These are phyloP conservation scores for Troides helena DNA, from an alignment of 2,888 invertebrate genomes.

Conservation along the genomic window DNA sequence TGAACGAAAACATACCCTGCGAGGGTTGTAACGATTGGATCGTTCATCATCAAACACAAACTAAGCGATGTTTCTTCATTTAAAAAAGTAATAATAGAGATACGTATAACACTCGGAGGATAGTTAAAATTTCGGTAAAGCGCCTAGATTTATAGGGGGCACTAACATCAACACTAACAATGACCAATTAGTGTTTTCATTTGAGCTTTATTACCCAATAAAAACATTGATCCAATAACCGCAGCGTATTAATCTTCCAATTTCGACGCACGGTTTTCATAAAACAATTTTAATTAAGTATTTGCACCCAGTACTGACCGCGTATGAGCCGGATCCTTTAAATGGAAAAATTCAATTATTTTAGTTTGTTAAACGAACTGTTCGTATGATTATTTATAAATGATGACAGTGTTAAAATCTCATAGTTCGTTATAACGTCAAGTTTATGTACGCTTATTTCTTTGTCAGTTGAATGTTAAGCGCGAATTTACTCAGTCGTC, in stretches of 20 bases:
- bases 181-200: slow-evolving; percentile 45
- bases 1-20: too few relatives aligned
- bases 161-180: slow-evolving; percentile 24
- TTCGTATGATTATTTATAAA: slow-evolving; percentile 4
- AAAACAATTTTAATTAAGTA: slow-evolving; percentile 69
- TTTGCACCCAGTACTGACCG: slow-evolving; percentile 46
- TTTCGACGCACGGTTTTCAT: slow-evolving; percentile 59
- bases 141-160: not conserved
- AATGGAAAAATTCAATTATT: slow-evolving; percentile 58
- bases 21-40: too few relatives aligned
- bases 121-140: not conserved
- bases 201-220: slow-evolving; percentile 42
- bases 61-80: too few relatives aligned
- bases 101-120: too few relatives aligned
- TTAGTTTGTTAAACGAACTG: slow-evolving; percentile 37
- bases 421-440: slow-evolving; percentile 55
- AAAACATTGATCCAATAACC: slow-evolving; percentile 64
- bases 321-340: slow-evolving; percentile 48
- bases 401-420: slow-evolving; percentile 37
- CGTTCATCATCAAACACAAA: too few relatives aligned
- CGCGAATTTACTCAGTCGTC: slow-evolving; percentile 68
- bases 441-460: slow-evolving; percentile 66
- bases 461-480: slow-evolving; percentile 75
- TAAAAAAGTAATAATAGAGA: too few relatives aligned
- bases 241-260: slow-evolving; percentile 63